Base-by-base conservation (phyloP, 1,140 invertebrate genomes). In the Leguminivora glycinivorella region DNA sequence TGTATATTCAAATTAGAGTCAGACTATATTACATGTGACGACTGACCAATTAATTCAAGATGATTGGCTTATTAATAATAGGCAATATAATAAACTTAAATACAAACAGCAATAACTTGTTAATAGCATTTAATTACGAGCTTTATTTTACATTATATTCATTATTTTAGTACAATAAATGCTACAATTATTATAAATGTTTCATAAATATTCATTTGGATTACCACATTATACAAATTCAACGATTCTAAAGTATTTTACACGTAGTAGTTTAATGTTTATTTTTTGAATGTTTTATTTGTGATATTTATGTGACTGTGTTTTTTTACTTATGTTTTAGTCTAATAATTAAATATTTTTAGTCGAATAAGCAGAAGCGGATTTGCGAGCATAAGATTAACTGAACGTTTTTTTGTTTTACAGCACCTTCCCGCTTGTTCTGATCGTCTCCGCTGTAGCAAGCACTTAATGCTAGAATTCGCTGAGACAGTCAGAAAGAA, bases 381-480 rank as follows among this genome's bases (percentile, higher is more conserved):
- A 7, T 34, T 10, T 34, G 31, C 31, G 31, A 10, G 31, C 31
- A 34, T 34, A 43, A 17, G n/a, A n/a, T 43, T 31, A 17, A n/a
- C 4, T 43, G 10, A 43, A 43, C 40, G 5, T 43, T n/a, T 19
- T 47, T 52, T 52, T 52, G 58, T 29, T 63, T 5, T 58, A 29
- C 4, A 63, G 10, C 26, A 29, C 29, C 26, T 31, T 63, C 67
- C 38, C 22, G 67, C 22, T 43, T 43, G 38, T 34, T 17, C 22
- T 47, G 6, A 68, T 68, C 58, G 58, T 63, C 58, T 63, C 58
- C 43, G 68, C 29, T 47, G 22, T 22, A 52, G 19, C 47, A 52
- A 52, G 47, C 47, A 22, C 47, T 22, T 52, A 52, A 52, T 52
- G 47, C 47, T 52, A 52, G 47, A 52, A 52, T 52, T 52, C 9